Evolutionary conservation across 2,113 vertebrate species (phyloP).

Genomic region (Phyllostomus hastatus): DNA sequence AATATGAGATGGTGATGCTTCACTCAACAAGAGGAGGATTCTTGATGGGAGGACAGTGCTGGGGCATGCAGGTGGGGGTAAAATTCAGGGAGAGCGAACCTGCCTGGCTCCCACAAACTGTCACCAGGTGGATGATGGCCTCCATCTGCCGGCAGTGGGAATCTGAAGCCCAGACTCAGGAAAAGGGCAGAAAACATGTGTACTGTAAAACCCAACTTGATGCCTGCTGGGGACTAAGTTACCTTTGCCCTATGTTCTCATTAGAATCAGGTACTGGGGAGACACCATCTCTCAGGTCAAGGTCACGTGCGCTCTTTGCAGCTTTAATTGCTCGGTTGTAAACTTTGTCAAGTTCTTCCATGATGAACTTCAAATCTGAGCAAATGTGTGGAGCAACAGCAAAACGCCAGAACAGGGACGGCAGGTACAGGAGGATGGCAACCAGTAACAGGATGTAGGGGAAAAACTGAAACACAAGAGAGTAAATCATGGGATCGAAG

Average conservation of each 20-base stretch:
- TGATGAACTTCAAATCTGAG: conserved; percentile 95
- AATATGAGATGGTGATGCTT: neutral
- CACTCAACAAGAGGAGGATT: neutral
- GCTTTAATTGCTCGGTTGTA: conserved; percentile 93
- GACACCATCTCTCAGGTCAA: conserved; percentile 76
- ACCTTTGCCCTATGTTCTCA: conserved; percentile 81
- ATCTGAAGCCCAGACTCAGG: neutral
- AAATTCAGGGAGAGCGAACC: neutral
- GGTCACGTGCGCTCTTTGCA: conserved; percentile 83
- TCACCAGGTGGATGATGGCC: neutral
- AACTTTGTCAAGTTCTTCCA: conserved; percentile 96
- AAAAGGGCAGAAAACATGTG: neutral
- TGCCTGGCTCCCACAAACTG: neutral
- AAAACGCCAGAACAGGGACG: conserved; percentile 92
- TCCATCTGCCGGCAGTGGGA: neutral
- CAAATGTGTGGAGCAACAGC: conserved; percentile 90
- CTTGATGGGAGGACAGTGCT: neutral
- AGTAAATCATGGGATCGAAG: neutral
- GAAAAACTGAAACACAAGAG: conserved; percentile 87
- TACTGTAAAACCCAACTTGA: neutral
- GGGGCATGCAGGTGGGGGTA: neutral
- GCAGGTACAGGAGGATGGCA: conserved; percentile 92
- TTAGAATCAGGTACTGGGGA: conserved; percentile 36
- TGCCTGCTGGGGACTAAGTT: neutral
- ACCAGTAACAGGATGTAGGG: conserved; percentile 93